Evolutionary conservation across 2,888 invertebrate genomes (phyloP).

Genomic region (Luperina nickerlii): DNA sequence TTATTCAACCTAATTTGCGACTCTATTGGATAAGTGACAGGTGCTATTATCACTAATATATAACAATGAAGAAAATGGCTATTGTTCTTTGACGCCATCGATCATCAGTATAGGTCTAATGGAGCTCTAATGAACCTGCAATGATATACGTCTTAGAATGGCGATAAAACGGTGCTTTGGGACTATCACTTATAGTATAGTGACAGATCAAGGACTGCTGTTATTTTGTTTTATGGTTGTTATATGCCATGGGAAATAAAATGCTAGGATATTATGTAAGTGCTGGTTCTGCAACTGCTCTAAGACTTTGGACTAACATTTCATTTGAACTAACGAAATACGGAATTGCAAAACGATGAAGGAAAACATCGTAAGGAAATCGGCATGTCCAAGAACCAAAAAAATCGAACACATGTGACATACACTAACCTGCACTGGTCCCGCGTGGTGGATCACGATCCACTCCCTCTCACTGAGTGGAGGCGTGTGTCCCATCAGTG

Average conservation of each 20-base stretch:
- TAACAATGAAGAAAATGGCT: constrained; percentile 62
- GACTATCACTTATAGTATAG: constrained; percentile 43
- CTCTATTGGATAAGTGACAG: constrained; percentile 50
- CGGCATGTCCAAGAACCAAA: not conserved
- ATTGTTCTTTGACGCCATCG: constrained; percentile 67
- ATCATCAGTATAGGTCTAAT: constrained; percentile 65
- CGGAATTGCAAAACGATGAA: too few species aligned
- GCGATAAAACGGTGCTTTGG: constrained; percentile 38
- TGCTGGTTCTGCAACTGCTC: not conserved
- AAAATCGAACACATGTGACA: not conserved
- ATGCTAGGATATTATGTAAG: not conserved
- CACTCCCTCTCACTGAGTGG: too few species aligned
- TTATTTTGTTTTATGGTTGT: constrained; percentile 19
- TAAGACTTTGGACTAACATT: not conserved
- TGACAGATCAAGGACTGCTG: constrained; percentile 56
- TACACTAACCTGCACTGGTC: not conserved
- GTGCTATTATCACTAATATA: constrained; percentile 57
- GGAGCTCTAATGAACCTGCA: constrained; percentile 63
- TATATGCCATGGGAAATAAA: constrained; percentile 47
- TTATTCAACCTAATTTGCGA: constrained; percentile 36
- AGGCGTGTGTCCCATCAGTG: not conserved
- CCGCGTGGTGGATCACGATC: not conserved
- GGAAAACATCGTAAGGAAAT: too few species aligned
- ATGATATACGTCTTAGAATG: constrained; percentile 46
- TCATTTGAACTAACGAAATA: not conserved